Conservation (phyloP, 2,797 vertebrate genomes). For the Cetoscarus ocellatus region DNA sequence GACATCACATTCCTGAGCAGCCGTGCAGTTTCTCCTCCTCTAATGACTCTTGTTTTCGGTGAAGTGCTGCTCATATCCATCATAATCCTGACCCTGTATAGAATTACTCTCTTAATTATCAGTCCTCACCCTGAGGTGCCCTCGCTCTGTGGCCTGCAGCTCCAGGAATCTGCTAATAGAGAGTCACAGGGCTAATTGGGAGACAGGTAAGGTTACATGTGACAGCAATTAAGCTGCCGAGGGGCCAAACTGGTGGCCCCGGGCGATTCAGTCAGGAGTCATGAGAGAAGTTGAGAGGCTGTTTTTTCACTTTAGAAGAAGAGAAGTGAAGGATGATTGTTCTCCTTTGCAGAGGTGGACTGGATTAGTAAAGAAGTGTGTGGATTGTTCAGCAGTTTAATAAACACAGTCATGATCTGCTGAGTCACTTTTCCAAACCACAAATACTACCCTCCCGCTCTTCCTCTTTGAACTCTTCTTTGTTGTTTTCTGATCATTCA, state of each 20-base stretch:
- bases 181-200: constrained; percentile 85
- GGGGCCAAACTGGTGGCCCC: constrained; percentile 80
- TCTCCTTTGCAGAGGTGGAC: background rate
- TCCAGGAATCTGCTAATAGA: constrained; percentile 82
- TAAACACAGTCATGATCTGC: background rate
- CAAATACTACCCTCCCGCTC: too few relatives aligned
- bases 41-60: constrained; percentile 56
- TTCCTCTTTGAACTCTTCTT: too few relatives aligned
- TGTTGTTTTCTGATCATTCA: too few relatives aligned
- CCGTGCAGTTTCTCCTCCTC: constrained; percentile 60
- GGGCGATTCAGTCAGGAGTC: constrained; percentile 50
- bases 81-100: constrained; percentile 70
- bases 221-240: constrained; percentile 85
- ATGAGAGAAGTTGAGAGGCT: constrained; percentile 47
- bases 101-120: constrained; percentile 83
- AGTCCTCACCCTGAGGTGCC: constrained; percentile 68
- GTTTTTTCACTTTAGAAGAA: constrained; percentile 4
- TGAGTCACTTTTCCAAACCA: background rate
- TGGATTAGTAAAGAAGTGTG: background rate
- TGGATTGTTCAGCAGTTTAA: background rate
- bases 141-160: constrained; percentile 71
- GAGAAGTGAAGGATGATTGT: constrained; percentile 10
- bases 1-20: constrained; percentile 44
- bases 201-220: constrained; percentile 89
- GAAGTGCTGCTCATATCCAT: constrained; percentile 62